Conservation (phyloP, 2,113 vertebrate genomes). For the Heterochromis multidens region DNA sequence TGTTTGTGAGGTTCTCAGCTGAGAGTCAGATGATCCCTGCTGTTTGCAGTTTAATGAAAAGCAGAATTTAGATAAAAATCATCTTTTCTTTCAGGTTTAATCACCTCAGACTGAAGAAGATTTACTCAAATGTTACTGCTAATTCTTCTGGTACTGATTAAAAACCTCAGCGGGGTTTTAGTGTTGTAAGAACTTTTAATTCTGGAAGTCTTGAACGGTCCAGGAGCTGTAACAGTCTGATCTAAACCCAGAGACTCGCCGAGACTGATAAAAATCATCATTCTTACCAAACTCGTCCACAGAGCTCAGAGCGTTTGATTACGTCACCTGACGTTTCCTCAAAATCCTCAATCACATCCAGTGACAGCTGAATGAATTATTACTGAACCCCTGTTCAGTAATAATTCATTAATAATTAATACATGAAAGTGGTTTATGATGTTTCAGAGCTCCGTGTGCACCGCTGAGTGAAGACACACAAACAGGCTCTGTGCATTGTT, state of each 20-base stretch:
- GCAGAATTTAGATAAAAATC: background rate
- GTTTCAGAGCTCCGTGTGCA: background rate
- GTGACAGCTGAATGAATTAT: background rate
- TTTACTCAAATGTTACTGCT: background rate
- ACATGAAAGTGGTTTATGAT: background rate
- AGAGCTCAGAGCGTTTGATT: background rate
- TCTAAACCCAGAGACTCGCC: background rate
- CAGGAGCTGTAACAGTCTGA: background rate
- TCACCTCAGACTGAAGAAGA: background rate
- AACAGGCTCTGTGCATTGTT: background rate
- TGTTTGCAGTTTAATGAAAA: background rate
- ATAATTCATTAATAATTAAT: background rate
- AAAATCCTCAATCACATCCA: no score
- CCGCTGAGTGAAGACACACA: background rate
- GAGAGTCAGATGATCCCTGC: background rate
- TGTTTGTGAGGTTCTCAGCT: background rate
- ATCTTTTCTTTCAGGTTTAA: background rate
- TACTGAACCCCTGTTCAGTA: fast-evolving
- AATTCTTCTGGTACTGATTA: background rate
- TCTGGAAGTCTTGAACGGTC: background rate
- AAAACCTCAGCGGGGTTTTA: background rate
- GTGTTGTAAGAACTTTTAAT: background rate
- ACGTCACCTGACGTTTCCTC: background rate
- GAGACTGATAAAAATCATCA: background rate
- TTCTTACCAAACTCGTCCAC: background rate